Conservation (phyloP, 2,888 invertebrate genomes). For the Erebia palarica region DNA sequence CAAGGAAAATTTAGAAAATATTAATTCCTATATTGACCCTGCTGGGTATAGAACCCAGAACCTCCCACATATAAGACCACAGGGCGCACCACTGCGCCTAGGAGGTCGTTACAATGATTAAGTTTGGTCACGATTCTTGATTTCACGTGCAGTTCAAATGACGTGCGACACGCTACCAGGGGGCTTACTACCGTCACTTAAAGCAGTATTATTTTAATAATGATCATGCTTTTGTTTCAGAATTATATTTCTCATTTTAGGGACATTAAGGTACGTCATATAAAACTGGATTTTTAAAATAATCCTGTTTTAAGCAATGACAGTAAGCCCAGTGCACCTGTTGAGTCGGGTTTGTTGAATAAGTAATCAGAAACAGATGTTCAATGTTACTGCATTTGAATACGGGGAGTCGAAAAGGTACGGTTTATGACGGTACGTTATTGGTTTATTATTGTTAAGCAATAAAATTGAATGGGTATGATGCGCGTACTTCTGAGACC, state of each 20-base stretch:
- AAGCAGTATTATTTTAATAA: too few species aligned
- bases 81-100: background rate
- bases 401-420: conserved; percentile 6
- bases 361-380: conserved; percentile 17
- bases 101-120: background rate
- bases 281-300: too few species aligned
- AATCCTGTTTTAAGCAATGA: too few species aligned
- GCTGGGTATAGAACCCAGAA: too few species aligned
- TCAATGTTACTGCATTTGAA: conserved; percentile 10
- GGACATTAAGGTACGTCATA: too few species aligned
- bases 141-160: conserved; percentile 3
- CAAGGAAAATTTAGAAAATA: too few species aligned
- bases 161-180: conserved; percentile 6
- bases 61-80: too few species aligned
- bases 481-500: background rate
- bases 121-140: background rate
- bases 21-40: too few species aligned
- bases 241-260: too few species aligned
- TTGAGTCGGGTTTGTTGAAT: background rate
- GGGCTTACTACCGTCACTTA: too few species aligned
- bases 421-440: background rate
- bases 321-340: background rate
- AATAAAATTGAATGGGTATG: background rate
- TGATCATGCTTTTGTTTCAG: too few species aligned
- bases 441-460: conserved; percentile 1